phyloP scores from a whole-genome alignment of 1,140 invertebrate species.

The Lepeophtheirus salmonis region DNA sequence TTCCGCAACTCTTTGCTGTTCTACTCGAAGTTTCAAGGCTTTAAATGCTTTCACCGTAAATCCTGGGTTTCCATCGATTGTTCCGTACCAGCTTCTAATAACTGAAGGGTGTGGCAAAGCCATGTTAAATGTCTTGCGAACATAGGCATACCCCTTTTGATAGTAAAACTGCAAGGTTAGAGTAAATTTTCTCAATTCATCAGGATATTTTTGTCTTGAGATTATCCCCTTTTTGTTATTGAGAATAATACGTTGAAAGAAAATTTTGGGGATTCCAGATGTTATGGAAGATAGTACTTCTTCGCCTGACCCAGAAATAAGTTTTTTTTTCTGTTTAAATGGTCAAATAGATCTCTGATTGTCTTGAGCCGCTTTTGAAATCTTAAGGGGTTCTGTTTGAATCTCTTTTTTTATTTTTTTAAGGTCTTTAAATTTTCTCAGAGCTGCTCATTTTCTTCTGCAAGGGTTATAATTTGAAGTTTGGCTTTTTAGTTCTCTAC shows the following conservation, averaged over 20 bases:
- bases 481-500: background rate
- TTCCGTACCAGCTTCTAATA: conserved; percentile 1
- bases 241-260: background rate
- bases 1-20: background rate
- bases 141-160: conserved; percentile 5
- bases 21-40: background rate
- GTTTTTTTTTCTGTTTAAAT: background rate
- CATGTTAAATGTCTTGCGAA: background rate
- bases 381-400: background rate
- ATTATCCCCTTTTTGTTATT: background rate
- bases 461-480: background rate
- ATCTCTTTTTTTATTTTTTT: background rate
- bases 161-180: conserved; percentile 5
- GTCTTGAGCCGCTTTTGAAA: background rate
- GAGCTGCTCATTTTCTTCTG: background rate
- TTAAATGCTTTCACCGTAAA: background rate
- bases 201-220: conserved; percentile 1
- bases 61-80: conserved; percentile 9
- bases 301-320: background rate
- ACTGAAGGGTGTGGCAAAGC: background rate
- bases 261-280: background rate
- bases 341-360: background rate
- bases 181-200: conserved; percentile 1
- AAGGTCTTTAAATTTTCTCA: background rate
- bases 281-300: background rate